Percentiles rank a stretch among this genome's conserved stretches.
Evolutionary conservation across 2,113 vertebrate species (phyloP).

Genomic region (Pelusios castaneus): DNA sequence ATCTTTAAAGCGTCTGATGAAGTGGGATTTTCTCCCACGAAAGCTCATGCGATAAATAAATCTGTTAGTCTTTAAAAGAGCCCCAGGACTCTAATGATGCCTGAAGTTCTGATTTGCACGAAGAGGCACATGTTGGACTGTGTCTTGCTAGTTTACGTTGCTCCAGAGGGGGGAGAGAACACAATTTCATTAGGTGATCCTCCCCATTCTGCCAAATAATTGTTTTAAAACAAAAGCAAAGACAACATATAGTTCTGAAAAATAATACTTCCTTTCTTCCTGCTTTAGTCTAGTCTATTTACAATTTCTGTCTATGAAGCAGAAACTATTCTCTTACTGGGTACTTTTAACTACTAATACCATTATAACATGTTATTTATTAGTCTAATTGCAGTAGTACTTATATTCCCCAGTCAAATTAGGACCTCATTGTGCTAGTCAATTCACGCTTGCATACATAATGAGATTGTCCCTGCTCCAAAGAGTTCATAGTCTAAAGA

Average conservation of each 20-base stretch:
- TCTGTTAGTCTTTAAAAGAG: no score
- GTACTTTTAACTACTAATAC: not conserved
- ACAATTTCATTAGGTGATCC: not conserved
- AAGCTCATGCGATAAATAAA: no score
- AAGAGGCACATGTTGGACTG: not conserved
- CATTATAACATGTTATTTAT: not conserved
- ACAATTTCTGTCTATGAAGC: not conserved
- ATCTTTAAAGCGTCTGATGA: no score
- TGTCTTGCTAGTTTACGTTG: not conserved
- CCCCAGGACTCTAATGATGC: no score
- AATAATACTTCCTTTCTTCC: not conserved
- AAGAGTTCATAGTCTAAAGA: not conserved
- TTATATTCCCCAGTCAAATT: not conserved
- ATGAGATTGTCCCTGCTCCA: not conserved
- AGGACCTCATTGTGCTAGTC: accelerated
- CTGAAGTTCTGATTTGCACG: not conserved
- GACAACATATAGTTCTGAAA: not conserved
- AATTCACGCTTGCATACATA: accelerated
- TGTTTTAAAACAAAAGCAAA: not conserved
- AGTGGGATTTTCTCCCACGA: no score
- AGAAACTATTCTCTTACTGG: not conserved
- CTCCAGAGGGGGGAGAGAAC: not conserved
- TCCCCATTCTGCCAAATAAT: not conserved
- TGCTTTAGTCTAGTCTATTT: not conserved
- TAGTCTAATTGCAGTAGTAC: not conserved